Percentiles rank a stretch among this genome's conserved stretches.
These are phyloP conservation scores for Cryptotermes secundus DNA, from an alignment of 1,140 invertebrate genomes.

Conservation along the genomic window DNA sequence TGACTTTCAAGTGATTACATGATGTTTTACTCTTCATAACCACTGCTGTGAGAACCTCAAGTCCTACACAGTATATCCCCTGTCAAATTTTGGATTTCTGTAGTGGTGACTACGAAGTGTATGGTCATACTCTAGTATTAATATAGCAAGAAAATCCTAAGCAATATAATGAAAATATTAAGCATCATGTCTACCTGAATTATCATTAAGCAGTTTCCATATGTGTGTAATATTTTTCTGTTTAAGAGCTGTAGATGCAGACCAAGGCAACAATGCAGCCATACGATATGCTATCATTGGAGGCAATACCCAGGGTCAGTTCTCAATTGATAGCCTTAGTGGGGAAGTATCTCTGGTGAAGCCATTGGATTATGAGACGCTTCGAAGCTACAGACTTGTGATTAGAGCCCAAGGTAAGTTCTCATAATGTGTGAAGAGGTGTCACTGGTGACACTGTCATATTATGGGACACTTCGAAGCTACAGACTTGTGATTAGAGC, in stretches of 20 bases:
- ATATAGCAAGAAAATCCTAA: too few relatives aligned
- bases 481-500: conserved; percentile 83
- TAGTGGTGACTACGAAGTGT: too few relatives aligned
- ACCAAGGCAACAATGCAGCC: conserved; percentile 87
- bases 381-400: conserved; percentile 80
- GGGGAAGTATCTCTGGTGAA: conserved; percentile 88
- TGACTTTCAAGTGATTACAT: too few relatives aligned
- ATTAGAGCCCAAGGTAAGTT: conserved; percentile 78
- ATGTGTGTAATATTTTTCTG: neutral
- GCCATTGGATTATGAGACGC: conserved; percentile 86
- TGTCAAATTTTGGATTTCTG: too few relatives aligned
- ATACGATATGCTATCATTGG: conserved; percentile 93
- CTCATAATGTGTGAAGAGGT: conserved; percentile 71
- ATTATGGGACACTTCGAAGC: conserved; percentile 83
- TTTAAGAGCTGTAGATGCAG: conserved; percentile 78
- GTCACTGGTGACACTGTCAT: conserved; percentile 80
- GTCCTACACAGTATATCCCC: too few relatives aligned
- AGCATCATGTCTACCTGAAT: too few relatives aligned
- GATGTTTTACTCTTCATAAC: too few relatives aligned
- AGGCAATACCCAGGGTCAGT: conserved; percentile 90
- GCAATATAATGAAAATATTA: too few relatives aligned
- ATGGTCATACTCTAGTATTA: too few relatives aligned
- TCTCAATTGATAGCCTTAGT: conserved; percentile 88
- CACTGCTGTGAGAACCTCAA: too few relatives aligned
- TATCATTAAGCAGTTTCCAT: too few relatives aligned